These are phyloP conservation scores for Merluccius polli DNA, from an alignment of 2,797 vertebrate genomes.

Conservation along the genomic window DNA sequence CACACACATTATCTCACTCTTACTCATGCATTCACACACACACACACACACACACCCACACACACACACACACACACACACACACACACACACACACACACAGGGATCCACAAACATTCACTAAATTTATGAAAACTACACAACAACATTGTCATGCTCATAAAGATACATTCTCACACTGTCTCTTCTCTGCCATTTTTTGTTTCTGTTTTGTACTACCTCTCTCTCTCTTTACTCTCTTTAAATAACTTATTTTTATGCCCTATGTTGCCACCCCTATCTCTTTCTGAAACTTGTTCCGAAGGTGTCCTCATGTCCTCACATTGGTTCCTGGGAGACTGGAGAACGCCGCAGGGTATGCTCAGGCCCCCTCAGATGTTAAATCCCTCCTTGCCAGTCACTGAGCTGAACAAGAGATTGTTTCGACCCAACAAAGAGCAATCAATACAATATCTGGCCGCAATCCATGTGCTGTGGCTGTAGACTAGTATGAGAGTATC, in stretches of 20 bases:
- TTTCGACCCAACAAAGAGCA: slow-evolving; percentile 43
- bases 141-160: not conserved
- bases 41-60: not conserved
- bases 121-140: not conserved
- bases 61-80: slow-evolving; percentile 5
- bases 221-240: not conserved
- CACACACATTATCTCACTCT: slow-evolving; percentile 17
- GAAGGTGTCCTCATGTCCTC: slow-evolving; percentile 36
- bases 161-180: not conserved
- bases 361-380: slow-evolving; percentile 24
- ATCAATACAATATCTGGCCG: slow-evolving; percentile 52
- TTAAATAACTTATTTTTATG: slow-evolving; percentile 7
- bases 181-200: not conserved
- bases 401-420: slow-evolving; percentile 26
- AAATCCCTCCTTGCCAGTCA: slow-evolving; percentile 24
- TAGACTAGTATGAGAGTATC: slow-evolving; percentile 28
- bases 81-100: not conserved
- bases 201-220: not conserved
- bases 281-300: not conserved
- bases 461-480: slow-evolving; percentile 29
- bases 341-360: slow-evolving; percentile 25
- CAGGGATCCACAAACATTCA: not conserved
- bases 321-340: slow-evolving; percentile 37
- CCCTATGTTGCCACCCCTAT: slow-evolving; percentile 5
- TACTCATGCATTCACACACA: slow-evolving; percentile 2